Conservation (phyloP, 2,888 invertebrate genomes). For the Acronicta psi region DNA sequence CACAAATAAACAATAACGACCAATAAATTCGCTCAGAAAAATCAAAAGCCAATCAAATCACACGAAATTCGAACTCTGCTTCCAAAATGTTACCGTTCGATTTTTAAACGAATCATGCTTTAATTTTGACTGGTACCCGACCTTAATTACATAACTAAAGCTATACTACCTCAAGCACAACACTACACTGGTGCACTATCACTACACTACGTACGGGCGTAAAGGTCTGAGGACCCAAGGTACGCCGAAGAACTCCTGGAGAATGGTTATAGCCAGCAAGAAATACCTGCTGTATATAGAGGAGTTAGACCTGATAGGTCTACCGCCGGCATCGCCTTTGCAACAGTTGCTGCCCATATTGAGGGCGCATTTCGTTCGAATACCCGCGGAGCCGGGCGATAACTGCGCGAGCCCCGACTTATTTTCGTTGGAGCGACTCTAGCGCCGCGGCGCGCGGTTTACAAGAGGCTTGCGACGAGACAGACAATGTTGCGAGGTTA, state of each 20-base stretch:
- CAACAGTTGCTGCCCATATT: slow-evolving; percentile 90
- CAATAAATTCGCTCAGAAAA: slow-evolving; percentile 34
- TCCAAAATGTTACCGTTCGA: slow-evolving; percentile 34
- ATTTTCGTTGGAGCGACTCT: slow-evolving; percentile 79
- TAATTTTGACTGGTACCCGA: slow-evolving; percentile 27
- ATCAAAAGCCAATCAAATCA: slow-evolving; percentile 32
- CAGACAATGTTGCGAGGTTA: slow-evolving; percentile 43
- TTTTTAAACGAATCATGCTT: slow-evolving; percentile 50
- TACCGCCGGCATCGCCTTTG: slow-evolving; percentile 87
- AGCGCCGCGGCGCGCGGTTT: slow-evolving; percentile 72
- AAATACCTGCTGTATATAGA: slow-evolving; percentile 88
- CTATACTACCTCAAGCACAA: slow-evolving; percentile 57
- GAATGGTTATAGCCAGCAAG: slow-evolving; percentile 76
- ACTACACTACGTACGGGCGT: slow-evolving; percentile 74
- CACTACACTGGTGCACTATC: slow-evolving; percentile 63
- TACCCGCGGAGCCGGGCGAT: slow-evolving; percentile 78
- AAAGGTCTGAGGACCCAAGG: slow-evolving; percentile 77
- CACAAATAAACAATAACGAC: slow-evolving; percentile 21
- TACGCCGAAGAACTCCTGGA: slow-evolving; percentile 75
- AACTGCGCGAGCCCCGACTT: slow-evolving; percentile 73
- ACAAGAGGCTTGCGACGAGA: slow-evolving; percentile 49
- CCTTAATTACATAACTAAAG: slow-evolving; percentile 52
- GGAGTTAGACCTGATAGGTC: slow-evolving; percentile 81
- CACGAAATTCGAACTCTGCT: slow-evolving; percentile 41
- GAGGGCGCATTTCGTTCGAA: slow-evolving; percentile 79